phyloP scores from a whole-genome alignment of 64 coral and sea anemone species.

The Actinia tenebrosa region DNA sequence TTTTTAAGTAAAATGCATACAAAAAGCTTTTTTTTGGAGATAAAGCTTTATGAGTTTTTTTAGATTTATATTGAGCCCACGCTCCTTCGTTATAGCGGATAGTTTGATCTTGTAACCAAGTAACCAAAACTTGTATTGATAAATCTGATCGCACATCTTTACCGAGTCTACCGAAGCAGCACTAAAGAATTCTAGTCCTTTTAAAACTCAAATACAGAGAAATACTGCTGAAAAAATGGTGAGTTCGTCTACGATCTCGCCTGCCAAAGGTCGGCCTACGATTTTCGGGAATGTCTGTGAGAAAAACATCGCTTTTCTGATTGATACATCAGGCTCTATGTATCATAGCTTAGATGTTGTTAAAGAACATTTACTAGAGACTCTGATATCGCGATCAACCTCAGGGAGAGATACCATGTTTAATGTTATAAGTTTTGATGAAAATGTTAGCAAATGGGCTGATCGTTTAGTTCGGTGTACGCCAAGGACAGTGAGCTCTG shows the following conservation, averaged over 20 bases:
- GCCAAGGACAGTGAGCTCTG: slow-evolving; percentile 68
- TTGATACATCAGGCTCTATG: slow-evolving; percentile 86
- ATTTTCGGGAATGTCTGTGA: slow-evolving; percentile 82
- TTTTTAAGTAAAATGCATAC: background rate
- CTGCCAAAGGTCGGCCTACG: slow-evolving; percentile 56
- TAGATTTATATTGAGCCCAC: background rate
- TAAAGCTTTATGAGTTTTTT: background rate
- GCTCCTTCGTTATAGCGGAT: background rate
- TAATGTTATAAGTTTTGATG: slow-evolving; percentile 78
- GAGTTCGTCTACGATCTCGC: background rate
- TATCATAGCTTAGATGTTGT: slow-evolving; percentile 84
- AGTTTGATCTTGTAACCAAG: background rate
- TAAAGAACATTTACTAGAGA: slow-evolving; percentile 84
- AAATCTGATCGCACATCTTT: background rate
- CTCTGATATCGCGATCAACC: slow-evolving; percentile 70
- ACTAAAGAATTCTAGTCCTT: background rate
- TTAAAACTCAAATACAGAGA: background rate
- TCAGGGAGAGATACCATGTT: slow-evolving; percentile 88
- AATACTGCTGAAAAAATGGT: background rate
- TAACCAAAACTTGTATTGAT: background rate
- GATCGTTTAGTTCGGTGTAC: slow-evolving; percentile 68
- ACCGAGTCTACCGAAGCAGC: background rate
- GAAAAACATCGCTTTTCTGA: slow-evolving; percentile 67
- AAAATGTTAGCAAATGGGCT: slow-evolving; percentile 71
- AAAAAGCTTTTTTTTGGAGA: background rate